A percentile compares a stretch with the other conserved stretches of the same genome.
phyloP scores from a whole-genome alignment of 2,888 invertebrate genomes.

The Eumerus sabulonum region DNA sequence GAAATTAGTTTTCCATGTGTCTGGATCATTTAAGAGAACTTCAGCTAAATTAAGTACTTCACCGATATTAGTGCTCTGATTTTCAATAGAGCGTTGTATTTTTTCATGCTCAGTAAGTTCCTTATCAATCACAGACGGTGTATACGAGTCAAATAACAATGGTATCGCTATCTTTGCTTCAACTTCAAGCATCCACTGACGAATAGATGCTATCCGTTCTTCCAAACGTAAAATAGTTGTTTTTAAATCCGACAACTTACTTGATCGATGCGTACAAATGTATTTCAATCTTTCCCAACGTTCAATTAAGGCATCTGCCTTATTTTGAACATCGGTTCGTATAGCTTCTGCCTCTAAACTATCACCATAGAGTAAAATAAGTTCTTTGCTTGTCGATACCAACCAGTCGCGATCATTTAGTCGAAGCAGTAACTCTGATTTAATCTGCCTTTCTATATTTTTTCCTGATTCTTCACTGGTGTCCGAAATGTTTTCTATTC shows the following conservation, averaged over 20 bases:
- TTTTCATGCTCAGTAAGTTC: slow-evolving; percentile 86
- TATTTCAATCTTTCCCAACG: slow-evolving; percentile 85
- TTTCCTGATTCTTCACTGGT: slow-evolving; percentile 84
- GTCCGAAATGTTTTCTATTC: slow-evolving; percentile 82
- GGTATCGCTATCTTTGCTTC: slow-evolving; percentile 86
- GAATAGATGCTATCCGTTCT: slow-evolving; percentile 85
- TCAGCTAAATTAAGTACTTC: slow-evolving; percentile 90
- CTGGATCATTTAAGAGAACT: slow-evolving; percentile 86
- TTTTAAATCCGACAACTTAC: slow-evolving; percentile 86
- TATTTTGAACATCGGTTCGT: slow-evolving; percentile 81
- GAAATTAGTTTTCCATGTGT: slow-evolving; percentile 85
- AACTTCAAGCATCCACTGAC: slow-evolving; percentile 85
- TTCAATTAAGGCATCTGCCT: slow-evolving; percentile 82
- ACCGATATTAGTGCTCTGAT: slow-evolving; percentile 87
- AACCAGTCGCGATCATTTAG: slow-evolving; percentile 90
- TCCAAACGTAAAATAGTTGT: slow-evolving; percentile 86
- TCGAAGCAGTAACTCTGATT: slow-evolving; percentile 87
- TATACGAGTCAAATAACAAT: slow-evolving; percentile 84
- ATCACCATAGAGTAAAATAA: slow-evolving; percentile 82
- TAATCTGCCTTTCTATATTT: slow-evolving; percentile 86
- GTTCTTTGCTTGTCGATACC: slow-evolving; percentile 83
- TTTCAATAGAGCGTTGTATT: slow-evolving; percentile 87
- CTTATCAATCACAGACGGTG: slow-evolving; percentile 84
- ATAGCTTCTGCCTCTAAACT: slow-evolving; percentile 83
- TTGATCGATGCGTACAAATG: slow-evolving; percentile 83